These are phyloP conservation scores for Creontiades dilutus DNA, from an alignment of 2,888 invertebrate species.

Conservation along the genomic window DNA sequence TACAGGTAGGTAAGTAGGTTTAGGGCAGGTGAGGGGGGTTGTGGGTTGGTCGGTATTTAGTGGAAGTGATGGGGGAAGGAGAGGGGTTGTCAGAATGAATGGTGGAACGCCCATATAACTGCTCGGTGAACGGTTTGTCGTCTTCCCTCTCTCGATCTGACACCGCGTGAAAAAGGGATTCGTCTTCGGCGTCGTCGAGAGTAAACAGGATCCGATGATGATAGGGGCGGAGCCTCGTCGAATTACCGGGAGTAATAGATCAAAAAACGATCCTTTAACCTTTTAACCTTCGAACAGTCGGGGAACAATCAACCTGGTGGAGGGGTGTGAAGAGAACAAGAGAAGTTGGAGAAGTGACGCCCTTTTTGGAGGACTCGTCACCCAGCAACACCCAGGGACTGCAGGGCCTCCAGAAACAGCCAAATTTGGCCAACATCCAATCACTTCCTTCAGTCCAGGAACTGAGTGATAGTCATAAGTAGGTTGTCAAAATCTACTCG, in stretches of 20 bases:
- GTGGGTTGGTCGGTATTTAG: neutral
- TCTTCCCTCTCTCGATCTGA: neutral
- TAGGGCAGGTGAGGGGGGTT: neutral
- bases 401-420: too few relatives aligned
- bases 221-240: neutral
- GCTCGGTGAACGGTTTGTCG: conserved; percentile 19
- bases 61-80: neutral
- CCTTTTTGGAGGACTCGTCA: too few relatives aligned
- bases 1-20: neutral
- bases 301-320: too few relatives aligned
- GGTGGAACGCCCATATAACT: conserved; percentile 28
- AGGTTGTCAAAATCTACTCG: too few relatives aligned
- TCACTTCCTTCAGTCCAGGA: too few relatives aligned
- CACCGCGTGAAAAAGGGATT: neutral
- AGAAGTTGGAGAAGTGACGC: too few relatives aligned
- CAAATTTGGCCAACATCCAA: too few relatives aligned
- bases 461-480: too few relatives aligned
- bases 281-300: too few relatives aligned
- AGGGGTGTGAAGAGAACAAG: too few relatives aligned
- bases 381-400: too few relatives aligned
- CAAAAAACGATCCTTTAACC: neutral
- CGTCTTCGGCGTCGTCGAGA: neutral
- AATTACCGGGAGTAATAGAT: neutral
- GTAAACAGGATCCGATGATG: neutral
- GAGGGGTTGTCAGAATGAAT: conserved; percentile 30